phyloP scores from a whole-genome alignment of 2,888 invertebrate genomes.

The Ephialtes manifestator region DNA sequence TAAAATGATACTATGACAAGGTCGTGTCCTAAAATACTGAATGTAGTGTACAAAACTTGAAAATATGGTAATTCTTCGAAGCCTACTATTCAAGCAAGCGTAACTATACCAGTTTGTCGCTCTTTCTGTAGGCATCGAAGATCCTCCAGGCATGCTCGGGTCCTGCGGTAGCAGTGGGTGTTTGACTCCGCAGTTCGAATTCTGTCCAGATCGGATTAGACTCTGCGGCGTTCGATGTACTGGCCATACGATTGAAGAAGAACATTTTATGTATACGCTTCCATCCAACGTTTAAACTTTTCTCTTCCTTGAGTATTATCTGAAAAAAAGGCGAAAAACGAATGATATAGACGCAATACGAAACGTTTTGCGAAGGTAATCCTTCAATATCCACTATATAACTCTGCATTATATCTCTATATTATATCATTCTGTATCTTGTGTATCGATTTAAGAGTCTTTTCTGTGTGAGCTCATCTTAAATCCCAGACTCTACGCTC shows the following conservation, averaged over 20 bases:
- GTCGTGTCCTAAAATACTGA: neutral
- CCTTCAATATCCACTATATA: neutral
- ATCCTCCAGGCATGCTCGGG: conserved; percentile 97
- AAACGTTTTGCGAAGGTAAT: conserved; percentile 7
- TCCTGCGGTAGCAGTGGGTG: conserved; percentile 92
- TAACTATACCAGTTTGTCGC: conserved; percentile 93
- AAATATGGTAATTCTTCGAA: neutral
- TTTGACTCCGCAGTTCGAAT: conserved; percentile 95
- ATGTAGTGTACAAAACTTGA: neutral
- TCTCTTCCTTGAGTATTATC: conserved; percentile 48
- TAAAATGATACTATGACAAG: neutral
- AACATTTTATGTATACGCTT: conserved; percentile 88
- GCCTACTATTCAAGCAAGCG: neutral
- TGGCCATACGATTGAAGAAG: conserved; percentile 89
- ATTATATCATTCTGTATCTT: conserved; percentile 20
- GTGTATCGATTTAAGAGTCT: conserved; percentile 25
- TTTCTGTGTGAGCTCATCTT: neutral
- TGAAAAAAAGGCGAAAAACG: conserved; percentile 46
- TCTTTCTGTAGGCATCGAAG: conserved; percentile 95
- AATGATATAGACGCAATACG: neutral
- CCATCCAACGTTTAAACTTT: conserved; percentile 70
- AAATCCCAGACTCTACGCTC: neutral
- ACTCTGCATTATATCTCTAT: conserved; percentile 23
- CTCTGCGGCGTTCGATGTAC: conserved; percentile 88
- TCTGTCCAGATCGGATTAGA: conserved; percentile 94